Conservation (phyloP, 2,888 invertebrate species). For the Cyclophora punctaria region DNA sequence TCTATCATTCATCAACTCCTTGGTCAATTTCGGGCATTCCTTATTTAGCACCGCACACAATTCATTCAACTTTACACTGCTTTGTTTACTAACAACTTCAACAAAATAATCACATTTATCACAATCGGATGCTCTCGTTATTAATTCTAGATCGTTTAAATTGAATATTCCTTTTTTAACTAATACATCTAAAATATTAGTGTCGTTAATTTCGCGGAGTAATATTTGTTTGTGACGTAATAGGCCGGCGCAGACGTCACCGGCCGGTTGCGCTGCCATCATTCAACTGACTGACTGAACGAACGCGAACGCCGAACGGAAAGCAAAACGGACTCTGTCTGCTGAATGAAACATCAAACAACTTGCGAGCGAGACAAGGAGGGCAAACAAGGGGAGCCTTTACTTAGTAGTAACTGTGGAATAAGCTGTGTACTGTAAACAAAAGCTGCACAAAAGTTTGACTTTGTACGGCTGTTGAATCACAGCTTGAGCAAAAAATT, state of each 20-base stretch:
- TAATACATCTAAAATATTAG: slow-evolving; percentile 77
- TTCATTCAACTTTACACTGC: slow-evolving; percentile 75
- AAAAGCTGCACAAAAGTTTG: too few relatives aligned
- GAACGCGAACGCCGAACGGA: too few relatives aligned
- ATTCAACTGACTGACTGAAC: slow-evolving; percentile 42
- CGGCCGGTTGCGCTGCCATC: slow-evolving; percentile 60
- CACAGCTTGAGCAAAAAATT: too few relatives aligned
- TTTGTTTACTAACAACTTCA: slow-evolving; percentile 78
- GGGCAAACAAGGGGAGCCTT: too few relatives aligned
- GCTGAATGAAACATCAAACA: too few relatives aligned
- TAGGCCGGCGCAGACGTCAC: slow-evolving; percentile 76
- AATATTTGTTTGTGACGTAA: slow-evolving; percentile 77
- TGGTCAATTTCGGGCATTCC: slow-evolving; percentile 78
- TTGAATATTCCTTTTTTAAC: slow-evolving; percentile 79
- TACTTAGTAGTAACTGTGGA: too few relatives aligned
- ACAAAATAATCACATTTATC: slow-evolving; percentile 77
- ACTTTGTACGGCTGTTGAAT: too few relatives aligned
- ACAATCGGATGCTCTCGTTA: slow-evolving; percentile 58
- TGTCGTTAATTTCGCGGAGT: slow-evolving; percentile 76
- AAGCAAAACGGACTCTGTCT: too few relatives aligned
- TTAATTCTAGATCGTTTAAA: slow-evolving; percentile 75
- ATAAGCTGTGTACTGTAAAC: too few relatives aligned
- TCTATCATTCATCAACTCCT: slow-evolving; percentile 77
- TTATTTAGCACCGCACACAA: slow-evolving; percentile 77
- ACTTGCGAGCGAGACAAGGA: too few relatives aligned